Evolutionary conservation across 2,888 invertebrate species (phyloP).

Genomic region (Mythimna ferrago): DNA sequence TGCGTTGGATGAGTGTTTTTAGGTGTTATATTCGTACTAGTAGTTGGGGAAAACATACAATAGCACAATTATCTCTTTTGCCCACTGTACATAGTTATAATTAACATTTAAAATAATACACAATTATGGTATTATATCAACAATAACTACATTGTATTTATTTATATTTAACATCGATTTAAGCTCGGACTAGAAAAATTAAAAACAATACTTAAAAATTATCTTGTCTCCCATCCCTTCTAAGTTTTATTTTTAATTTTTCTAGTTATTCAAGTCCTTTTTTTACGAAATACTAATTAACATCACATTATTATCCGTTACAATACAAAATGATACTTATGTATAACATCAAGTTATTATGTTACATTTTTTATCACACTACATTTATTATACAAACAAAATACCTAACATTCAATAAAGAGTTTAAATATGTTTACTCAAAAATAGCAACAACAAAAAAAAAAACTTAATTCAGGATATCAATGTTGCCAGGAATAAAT

Average conservation of each 20-base stretch:
- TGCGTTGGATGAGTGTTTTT: too few species aligned
- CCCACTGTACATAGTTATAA: conserved; percentile 3
- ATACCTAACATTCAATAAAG: conserved; percentile 14
- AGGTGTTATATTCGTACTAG: neutral
- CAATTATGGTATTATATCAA: conserved; percentile 61
- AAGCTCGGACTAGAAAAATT: conserved; percentile 57
- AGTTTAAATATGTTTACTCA: neutral
- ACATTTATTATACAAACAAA: conserved; percentile 1
- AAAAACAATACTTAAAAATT: conserved; percentile 33
- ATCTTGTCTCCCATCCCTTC: neutral
- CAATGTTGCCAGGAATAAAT: neutral
- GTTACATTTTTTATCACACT: conserved; percentile 16
- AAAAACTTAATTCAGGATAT: neutral
- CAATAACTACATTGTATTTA: conserved; percentile 56
- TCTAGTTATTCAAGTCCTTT: conserved; percentile 45
- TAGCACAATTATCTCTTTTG: conserved; percentile 29
- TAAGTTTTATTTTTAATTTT: conserved; percentile 47
- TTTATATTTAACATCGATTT: conserved; percentile 63
- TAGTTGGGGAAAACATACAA: neutral
- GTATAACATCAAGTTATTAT: conserved; percentile 40
- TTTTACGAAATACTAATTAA: conserved; percentile 62
- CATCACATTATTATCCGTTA: conserved; percentile 59
- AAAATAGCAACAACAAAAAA: neutral
- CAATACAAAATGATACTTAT: conserved; percentile 50
- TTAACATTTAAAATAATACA: conserved; percentile 42